A percentile compares a stretch with the other conserved stretches of the same genome.
Conservation (phyloP, 2,888 invertebrate species). For the Aphidius colemani region DNA sequence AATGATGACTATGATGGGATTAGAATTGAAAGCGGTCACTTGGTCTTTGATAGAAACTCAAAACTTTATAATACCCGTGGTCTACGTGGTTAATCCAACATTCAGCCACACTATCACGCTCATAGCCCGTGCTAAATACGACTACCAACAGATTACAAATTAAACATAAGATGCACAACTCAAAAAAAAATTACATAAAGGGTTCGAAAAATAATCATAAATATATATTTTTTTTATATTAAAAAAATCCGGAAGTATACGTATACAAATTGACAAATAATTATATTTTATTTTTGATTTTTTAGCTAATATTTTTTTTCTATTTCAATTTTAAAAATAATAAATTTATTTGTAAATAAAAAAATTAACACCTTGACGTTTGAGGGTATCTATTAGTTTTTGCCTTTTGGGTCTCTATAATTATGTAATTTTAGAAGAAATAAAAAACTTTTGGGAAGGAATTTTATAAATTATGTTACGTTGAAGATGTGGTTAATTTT, state of each 20-base stretch:
- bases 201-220: slow-evolving; percentile 1
- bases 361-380: too few relatives aligned
- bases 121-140: slow-evolving; percentile 47
- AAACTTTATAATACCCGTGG: slow-evolving; percentile 31
- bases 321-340: too few relatives aligned
- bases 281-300: too few relatives aligned
- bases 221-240: slow-evolving; percentile 8
- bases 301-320: too few relatives aligned
- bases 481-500: too few relatives aligned
- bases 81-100: slow-evolving; percentile 45
- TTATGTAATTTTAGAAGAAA: too few relatives aligned
- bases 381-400: too few relatives aligned
- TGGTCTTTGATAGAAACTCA: slow-evolving; percentile 25
- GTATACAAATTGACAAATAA: too few relatives aligned
- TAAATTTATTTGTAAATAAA: too few relatives aligned
- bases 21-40: slow-evolving; percentile 28
- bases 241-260: slow-evolving; percentile 8
- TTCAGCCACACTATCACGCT: slow-evolving; percentile 54
- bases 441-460: too few relatives aligned
- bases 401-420: too few relatives aligned
- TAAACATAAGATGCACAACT: not conserved
- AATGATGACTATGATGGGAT: not conserved
- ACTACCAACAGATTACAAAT: slow-evolving; percentile 45
- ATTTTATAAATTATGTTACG: too few relatives aligned
- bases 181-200: slow-evolving; percentile 16